Evolutionary conservation across 2,113 vertebrate genomes (phyloP).

Genomic region (Thermophis baileyi): DNA sequence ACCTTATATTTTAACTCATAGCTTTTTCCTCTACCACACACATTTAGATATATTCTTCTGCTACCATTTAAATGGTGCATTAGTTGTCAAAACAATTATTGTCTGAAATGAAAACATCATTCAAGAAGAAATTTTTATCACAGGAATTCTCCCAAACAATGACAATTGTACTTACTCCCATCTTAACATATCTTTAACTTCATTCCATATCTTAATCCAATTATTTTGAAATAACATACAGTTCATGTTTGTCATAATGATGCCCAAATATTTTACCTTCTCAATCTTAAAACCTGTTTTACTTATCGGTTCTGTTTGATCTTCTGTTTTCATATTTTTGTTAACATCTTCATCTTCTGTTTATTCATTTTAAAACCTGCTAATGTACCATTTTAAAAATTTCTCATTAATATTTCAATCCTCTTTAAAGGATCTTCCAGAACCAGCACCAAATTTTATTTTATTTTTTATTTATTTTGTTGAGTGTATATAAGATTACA

Average conservation of each 20-base stretch:
- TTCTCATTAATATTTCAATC: not conserved
- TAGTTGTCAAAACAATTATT: not conserved
- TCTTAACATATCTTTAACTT: not conserved
- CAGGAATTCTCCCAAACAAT: not conserved
- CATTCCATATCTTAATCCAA: not conserved
- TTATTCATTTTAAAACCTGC: not conserved
- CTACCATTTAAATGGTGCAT: not conserved
- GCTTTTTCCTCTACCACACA: not conserved
- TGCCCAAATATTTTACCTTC: not conserved
- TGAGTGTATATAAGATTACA: no score
- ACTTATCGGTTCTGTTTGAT: not conserved
- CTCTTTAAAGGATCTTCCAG: not conserved
- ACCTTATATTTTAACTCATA: not conserved
- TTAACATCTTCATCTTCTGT: not conserved
- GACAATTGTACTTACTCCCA: not conserved
- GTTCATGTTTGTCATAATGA: not conserved
- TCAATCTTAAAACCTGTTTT: not conserved
- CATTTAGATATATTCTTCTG: not conserved
- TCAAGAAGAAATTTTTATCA: not conserved
- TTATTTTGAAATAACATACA: not conserved
- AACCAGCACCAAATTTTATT: not conserved
- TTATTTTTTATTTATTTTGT: no score
- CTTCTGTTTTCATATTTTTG: not conserved
- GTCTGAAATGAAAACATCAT: not conserved
- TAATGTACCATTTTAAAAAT: not conserved